Evolutionary conservation across 2,888 invertebrate species (phyloP), one percentile per base, ranked within the genome.

Genomic region (Selenia dentaria): DNA sequence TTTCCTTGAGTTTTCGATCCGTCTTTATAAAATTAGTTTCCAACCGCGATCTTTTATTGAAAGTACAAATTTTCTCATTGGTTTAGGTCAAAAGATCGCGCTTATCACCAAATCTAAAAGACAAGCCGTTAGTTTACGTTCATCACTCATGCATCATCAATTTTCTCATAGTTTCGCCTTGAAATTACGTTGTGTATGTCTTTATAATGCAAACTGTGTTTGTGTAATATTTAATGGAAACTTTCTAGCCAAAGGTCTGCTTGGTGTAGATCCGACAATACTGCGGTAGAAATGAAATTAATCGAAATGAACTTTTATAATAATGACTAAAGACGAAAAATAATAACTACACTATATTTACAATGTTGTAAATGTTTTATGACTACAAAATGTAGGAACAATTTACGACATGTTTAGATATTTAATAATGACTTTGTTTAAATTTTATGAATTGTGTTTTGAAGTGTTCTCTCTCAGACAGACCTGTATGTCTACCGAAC

Each of bases 51-150:
- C 70, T 81, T 82, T 82, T 69, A 67, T 75, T 46, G 59, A 75
- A 83, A 89, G 89, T 89, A 89, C 89, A 89, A 89, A 89, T 85
- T 81, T 62, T 83, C 80, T 83, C 83, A 71, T 80, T 75, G 69
- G 71, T 75, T 85, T 86, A 88, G 87, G 81, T 75, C 63, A 55
- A 73, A 72, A 78, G 77, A 72, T 60, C 65, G 74, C 75, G 74
- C 78, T 67, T 59, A 44, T 45, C 57, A 60, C 58, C 79, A 41
- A 57, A 57, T 47, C 35, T 38, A 54, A 83, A 86, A 85, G 80
- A 82, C 78, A 77, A 63, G 51, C 45, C 71, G 72, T 69, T 63
- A 50, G 52, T 47, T 70, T 69, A 70, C 75, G 5, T 72, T 76
- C 73, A 65, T 68, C 34, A 39, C 57, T 74, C 59, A 69, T 58